These are phyloP conservation scores for Harpagoxenus sublaevis DNA, from an alignment of 2,888 invertebrate species.

Conservation along the genomic window DNA sequence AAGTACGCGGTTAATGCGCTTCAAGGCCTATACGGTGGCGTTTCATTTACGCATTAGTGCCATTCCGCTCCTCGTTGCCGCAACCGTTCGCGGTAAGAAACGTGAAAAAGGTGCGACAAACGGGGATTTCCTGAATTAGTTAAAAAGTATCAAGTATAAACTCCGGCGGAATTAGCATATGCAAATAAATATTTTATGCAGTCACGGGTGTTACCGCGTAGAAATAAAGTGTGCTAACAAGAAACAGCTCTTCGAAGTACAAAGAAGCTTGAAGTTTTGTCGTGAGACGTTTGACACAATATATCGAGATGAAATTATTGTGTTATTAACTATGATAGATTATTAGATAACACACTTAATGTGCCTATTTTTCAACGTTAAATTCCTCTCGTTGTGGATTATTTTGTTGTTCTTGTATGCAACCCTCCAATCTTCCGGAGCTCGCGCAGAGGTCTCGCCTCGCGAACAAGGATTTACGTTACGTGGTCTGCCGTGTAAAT, in stretches of 20 bases:
- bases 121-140: conserved; percentile 35
- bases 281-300: too few species aligned
- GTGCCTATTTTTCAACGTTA: background rate
- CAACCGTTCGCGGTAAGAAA: conserved; percentile 46
- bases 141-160: conserved; percentile 46
- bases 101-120: conserved; percentile 35
- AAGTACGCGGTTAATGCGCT: conserved; percentile 44
- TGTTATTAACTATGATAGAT: background rate
- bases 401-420: background rate
- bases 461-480: background rate
- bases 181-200: conserved; percentile 43
- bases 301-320: background rate
- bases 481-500: conserved; percentile 25
- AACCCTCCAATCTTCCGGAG: background rate
- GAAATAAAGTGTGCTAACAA: conserved; percentile 7
- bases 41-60: conserved; percentile 49
- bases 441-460: background rate
- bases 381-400: background rate
- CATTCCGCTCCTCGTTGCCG: conserved; percentile 14
- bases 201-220: background rate
- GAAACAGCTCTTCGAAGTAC: conserved; percentile 1
- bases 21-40: conserved; percentile 45
- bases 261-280: background rate
- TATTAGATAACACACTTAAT: background rate
- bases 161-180: conserved; percentile 40